phyloP scores from a whole-genome alignment of 2,113 vertebrate genomes.

The Indicator maculatus region DNA sequence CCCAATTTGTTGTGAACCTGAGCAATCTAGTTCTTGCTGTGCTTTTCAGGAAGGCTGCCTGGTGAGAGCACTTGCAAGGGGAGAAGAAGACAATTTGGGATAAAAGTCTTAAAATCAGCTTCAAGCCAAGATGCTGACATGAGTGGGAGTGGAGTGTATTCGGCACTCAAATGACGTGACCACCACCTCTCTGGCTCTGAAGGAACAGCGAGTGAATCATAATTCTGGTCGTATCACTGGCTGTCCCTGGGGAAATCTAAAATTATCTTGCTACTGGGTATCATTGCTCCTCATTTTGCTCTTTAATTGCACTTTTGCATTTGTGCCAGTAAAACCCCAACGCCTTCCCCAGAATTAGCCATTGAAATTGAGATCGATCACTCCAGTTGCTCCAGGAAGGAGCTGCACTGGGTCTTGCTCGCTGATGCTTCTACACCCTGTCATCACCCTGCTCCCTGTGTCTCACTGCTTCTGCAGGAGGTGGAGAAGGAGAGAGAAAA shows the following conservation, averaged over 20 bases:
- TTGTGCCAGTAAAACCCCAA: not conserved
- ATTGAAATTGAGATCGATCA: not conserved
- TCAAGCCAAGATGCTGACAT: not conserved
- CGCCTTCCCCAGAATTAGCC: not conserved
- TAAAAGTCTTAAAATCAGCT: not conserved
- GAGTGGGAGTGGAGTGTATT: constrained; percentile 39
- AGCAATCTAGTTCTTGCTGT: not conserved
- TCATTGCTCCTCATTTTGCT: not conserved
- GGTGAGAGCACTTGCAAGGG: not conserved
- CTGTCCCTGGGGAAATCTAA: constrained; percentile 28
- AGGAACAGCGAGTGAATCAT: constrained; percentile 6
- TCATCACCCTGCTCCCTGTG: not conserved
- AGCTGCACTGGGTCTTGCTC: not conserved
- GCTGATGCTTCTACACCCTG: not conserved
- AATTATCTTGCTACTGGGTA: not conserved
- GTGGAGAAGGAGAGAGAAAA: not conserved
- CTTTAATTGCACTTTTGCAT: not conserved
- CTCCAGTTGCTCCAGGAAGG: not conserved
- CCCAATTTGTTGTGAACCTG: not conserved
- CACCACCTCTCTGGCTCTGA: not conserved
- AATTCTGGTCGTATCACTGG: constrained; percentile 7
- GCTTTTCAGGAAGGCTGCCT: constrained; percentile 15
- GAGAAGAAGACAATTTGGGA: not conserved
- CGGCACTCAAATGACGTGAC: constrained; percentile 12
- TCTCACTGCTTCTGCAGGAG: not conserved